Base-by-base conservation (phyloP, 37 sponge, comb jelly and placozoan species). In the Hexactinellida sp. region DNA sequence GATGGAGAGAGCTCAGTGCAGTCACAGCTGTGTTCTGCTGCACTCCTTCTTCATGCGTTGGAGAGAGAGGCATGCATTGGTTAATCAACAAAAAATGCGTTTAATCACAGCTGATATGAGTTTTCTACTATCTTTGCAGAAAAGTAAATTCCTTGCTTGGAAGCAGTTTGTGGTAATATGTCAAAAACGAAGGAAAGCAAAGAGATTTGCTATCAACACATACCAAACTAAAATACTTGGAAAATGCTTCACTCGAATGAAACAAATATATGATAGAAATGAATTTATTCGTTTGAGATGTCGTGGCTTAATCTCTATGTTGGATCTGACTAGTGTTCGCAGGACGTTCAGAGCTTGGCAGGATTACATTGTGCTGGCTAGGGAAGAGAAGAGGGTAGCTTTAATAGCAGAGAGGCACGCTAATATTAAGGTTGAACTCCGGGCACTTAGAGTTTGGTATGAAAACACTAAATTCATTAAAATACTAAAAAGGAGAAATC, bases 251-350 rank as follows among this genome's bases (percentile, higher is more conserved):
- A 3, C 5, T n/a, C 21, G 76, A n/a, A 63, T 63, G 76, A 63
- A 63, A 63, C 30, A 25, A 63, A 63, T 63, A 10, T n/a, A 32
- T 63, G 76, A 63, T n/a, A 63, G 76, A 63, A 63, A 63, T 63
- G 19, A 63, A n/a, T 63, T 63, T 63, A 63, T 63, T n/a, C 76
- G 76, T 7, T 21, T 5, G 13, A 10, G 76, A 63, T 63, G 76
- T n/a, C 76, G 13, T n/a, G 28, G 13, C 3, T 63, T 63, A n/a
- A 63, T 63, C 30, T 63, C 76, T 25, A 3, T 63, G 76, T 23
- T 63, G 3, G 76, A 23, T n/a, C 5, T 63, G 21, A 25, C 76
- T 23, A 32, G 76, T n/a, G 34, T 63, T 7, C 76, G 76, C 13
- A 63, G 13, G 13, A n/a, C 76, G 5, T 63, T 63, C 76, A 63